Evolutionary conservation across 2,797 vertebrate species (phyloP), one percentile per base, ranked within the genome.

Genomic region (Tolypeutes matacus): DNA sequence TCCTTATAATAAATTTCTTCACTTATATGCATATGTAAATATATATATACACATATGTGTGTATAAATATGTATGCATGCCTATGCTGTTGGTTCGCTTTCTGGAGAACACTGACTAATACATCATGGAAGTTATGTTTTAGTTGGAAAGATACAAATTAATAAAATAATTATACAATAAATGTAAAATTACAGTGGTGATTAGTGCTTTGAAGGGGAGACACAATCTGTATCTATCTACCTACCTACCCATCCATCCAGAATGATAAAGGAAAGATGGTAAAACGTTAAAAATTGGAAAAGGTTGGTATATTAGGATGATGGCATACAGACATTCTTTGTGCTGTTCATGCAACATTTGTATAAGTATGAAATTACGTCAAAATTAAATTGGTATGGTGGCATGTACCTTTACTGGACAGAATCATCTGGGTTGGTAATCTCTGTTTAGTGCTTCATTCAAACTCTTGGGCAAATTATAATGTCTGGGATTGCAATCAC

Each of bases 101-200:
- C 53, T 56, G 53, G 53, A 56, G 53, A 56, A 56, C 53, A 18
- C 53, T 56, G 17, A 5, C 53, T 56, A 20, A 56, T 21, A 56
- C 53, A 56, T 56, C 7, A 67, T 56, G 7, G 20, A 73, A 89
- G 89, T 93, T 86, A 51, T 18, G 20, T 31, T 75, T 20, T 86
- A 64, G 7, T 49, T 73, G 53, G 73, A 89, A 89, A 82, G 69
- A 70, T 23, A 91, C 84, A 82, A 84, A 53, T 65, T 39, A 87
- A 84, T 80, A 25, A 88, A 77, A 51, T 80, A 70, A 91, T 70
- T 73, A 88, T 9, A 81, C 29, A 89, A 69, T 86, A 80, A 81
- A 75, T 64, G 9, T 58, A 72, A 86, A 53, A 46, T 82, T 73
- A 56, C 3, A 84, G 42, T 67, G 56, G 29, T 31, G 36, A n/a